phyloP scores from a whole-genome alignment of 2,797 vertebrate genomes.

The Molossus molossus region DNA sequence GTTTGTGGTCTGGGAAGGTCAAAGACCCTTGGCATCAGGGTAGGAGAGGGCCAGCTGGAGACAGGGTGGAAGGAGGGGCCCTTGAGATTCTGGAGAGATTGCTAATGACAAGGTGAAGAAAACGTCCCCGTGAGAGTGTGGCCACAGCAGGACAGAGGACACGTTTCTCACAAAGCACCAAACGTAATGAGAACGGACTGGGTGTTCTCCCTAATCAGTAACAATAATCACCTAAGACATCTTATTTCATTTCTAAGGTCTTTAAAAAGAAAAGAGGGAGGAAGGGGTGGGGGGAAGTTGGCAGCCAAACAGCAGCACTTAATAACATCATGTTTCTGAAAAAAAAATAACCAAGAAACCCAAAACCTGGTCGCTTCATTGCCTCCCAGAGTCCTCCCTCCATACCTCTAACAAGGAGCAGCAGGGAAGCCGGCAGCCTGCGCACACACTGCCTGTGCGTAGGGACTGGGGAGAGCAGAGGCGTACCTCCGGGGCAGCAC shows the following conservation, averaged over 20 bases:
- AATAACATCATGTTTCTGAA: slow-evolving; percentile 31
- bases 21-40: not conserved
- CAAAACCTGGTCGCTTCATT: not conserved
- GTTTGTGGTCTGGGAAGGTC: not conserved
- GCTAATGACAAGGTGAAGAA: not conserved
- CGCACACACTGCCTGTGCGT: not conserved
- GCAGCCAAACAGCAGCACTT: slow-evolving; percentile 6
- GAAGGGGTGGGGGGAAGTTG: not conserved
- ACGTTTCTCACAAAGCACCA: not conserved
- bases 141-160: not conserved
- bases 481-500: not conserved
- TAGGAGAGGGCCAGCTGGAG: not conserved
- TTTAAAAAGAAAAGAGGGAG: not conserved
- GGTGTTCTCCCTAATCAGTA: not conserved
- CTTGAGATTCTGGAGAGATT: not conserved
- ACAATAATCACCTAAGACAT: not conserved
- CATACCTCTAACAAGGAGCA: slow-evolving; percentile 24
- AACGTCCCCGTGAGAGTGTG: not conserved
- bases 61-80: not conserved
- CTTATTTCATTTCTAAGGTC: slow-evolving; percentile 36
- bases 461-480: not conserved
- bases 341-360: slow-evolving; percentile 51
- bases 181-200: not conserved
- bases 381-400: not conserved
- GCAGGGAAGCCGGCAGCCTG: not conserved